phyloP scores from a whole-genome alignment of 2,113 vertebrate genomes.

The Uropsilus gracilis region DNA sequence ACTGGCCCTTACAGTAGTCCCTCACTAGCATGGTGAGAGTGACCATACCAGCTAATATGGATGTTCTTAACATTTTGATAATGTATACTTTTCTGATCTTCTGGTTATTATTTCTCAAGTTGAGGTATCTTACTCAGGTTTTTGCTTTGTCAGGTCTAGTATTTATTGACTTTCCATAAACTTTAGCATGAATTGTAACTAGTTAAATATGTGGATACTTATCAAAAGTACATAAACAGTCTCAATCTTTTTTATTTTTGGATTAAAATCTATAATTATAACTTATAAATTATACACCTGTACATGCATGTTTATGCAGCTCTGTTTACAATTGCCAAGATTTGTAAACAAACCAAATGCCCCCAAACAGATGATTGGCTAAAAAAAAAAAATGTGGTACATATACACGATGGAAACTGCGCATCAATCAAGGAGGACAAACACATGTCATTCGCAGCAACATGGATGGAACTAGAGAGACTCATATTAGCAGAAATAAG shows the following conservation, averaged over 20 bases:
- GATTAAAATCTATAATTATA: neutral
- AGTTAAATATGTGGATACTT: neutral
- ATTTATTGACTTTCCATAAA: neutral
- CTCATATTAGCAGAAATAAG: no score
- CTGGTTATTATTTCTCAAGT: neutral
- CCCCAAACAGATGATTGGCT: no score
- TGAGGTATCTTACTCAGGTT: neutral
- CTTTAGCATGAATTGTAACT: neutral
- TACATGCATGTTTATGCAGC: no score
- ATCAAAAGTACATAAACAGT: neutral
- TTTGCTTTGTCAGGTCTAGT: neutral
- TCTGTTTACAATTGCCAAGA: no score
- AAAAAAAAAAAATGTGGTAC: no score
- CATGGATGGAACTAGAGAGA: no score
- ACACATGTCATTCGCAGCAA: no score
- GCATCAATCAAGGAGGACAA: no score
- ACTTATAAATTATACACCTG: neutral
- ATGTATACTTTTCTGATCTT: neutral
- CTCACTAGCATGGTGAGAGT: no score
- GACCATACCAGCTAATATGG: neutral
- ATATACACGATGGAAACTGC: no score
- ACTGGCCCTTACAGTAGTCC: neutral
- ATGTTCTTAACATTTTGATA: neutral
- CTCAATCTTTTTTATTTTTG: neutral
- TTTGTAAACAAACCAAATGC: no score